Percentiles rank a stretch among this genome's conserved stretches.
phyloP scores from a whole-genome alignment of 2,888 invertebrate species.

The Platycheirus rosarum region DNA sequence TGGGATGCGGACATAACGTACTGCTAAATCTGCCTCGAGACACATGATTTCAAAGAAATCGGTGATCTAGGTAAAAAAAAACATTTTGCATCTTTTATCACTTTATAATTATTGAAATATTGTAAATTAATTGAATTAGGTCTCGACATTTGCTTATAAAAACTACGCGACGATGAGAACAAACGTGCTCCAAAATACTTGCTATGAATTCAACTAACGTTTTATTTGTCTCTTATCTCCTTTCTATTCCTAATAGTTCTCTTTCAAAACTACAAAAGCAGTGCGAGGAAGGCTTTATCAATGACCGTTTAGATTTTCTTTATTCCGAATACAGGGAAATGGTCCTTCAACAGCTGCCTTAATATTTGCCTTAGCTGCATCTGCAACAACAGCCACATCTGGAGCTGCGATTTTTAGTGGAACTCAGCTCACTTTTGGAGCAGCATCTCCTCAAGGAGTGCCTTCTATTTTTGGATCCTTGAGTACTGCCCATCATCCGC shows the following conservation, averaged over 20 bases:
- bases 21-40: constrained; percentile 86
- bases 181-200: constrained; percentile 90
- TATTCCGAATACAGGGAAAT: constrained; percentile 85
- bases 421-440: constrained; percentile 22
- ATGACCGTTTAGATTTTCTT: constrained; percentile 81
- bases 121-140: constrained; percentile 70
- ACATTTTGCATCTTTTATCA: not conserved
- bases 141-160: constrained; percentile 91
- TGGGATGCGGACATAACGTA: constrained; percentile 97
- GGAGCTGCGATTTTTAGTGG: constrained; percentile 57
- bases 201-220: constrained; percentile 78
- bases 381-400: constrained; percentile 59
- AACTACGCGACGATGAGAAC: constrained; percentile 89
- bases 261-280: constrained; percentile 84
- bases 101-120: not conserved
- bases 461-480: constrained; percentile 65
- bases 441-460: constrained; percentile 36
- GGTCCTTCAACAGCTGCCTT: constrained; percentile 79
- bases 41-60: constrained; percentile 91
- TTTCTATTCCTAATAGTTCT: constrained; percentile 77
- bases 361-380: constrained; percentile 66
- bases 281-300: constrained; percentile 86
- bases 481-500: constrained; percentile 41
- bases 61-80: constrained; percentile 88
- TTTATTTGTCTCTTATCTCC: constrained; percentile 4